Percentiles rank a stretch among this genome's conserved stretches.
Evolutionary conservation across 2,888 invertebrate species (phyloP).

Genomic region (Drosophila neotestacea): DNA sequence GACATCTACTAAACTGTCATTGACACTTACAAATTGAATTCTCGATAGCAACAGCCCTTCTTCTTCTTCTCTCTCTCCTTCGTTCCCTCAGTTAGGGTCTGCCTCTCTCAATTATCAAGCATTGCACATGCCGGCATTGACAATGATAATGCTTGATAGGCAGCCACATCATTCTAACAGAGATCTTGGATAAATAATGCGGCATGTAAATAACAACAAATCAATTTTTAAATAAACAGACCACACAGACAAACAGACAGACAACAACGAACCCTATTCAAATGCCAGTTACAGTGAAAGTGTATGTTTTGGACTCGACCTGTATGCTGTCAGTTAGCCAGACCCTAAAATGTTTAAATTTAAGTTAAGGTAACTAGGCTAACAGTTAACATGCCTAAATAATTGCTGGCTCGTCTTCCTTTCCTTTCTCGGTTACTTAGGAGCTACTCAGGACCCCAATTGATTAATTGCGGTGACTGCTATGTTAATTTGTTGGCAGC

Average conservation of each 20-base stretch:
- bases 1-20: slow-evolving; percentile 64
- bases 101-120: slow-evolving; percentile 61
- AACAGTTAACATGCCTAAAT: slow-evolving; percentile 34
- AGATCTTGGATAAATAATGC: slow-evolving; percentile 72
- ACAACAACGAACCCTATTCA: slow-evolving; percentile 73
- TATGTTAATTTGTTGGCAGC: slow-evolving; percentile 69
- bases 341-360: slow-evolving; percentile 42
- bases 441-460: slow-evolving; percentile 32
- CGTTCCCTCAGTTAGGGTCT: neutral
- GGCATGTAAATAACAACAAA: slow-evolving; percentile 80
- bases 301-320: slow-evolving; percentile 18
- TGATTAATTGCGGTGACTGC: slow-evolving; percentile 75
- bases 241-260: slow-evolving; percentile 7
- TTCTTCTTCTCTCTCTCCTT: neutral
- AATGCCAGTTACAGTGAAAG: slow-evolving; percentile 43
- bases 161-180: slow-evolving; percentile 38
- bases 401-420: slow-evolving; percentile 36
- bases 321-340: slow-evolving; percentile 51
- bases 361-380: slow-evolving; percentile 48
- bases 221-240: slow-evolving; percentile 77
- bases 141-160: slow-evolving; percentile 44
- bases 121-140: slow-evolving; percentile 28
- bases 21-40: slow-evolving; percentile 79
- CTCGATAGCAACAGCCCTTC: slow-evolving; percentile 40
- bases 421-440: neutral